Evolutionary conservation across 2,888 invertebrate species (phyloP).

Genomic region (Pollenia labialis): DNA sequence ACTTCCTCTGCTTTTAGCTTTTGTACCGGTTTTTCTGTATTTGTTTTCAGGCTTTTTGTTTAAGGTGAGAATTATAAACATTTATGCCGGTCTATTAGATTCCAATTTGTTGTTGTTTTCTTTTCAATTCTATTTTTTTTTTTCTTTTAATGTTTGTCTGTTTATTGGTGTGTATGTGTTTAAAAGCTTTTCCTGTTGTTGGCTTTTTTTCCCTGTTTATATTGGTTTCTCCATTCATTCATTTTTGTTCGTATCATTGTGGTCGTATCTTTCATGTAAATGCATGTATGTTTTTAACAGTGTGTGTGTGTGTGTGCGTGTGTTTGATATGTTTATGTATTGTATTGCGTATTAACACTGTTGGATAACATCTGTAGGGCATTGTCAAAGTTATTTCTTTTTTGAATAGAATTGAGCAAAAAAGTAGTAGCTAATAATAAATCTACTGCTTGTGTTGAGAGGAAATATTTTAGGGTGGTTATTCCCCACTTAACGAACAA

Average conservation of each 20-base stretch:
- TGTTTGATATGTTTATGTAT: constrained; percentile 12
- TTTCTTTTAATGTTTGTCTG: constrained; percentile 11
- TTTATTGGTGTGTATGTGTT: constrained; percentile 24
- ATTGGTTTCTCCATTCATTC: constrained; percentile 33
- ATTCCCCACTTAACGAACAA: too few species aligned
- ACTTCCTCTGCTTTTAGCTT: constrained; percentile 7
- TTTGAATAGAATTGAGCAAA: background rate
- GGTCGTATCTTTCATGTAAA: constrained; percentile 60
- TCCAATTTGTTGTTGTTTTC: constrained; percentile 34
- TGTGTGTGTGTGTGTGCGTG: background rate
- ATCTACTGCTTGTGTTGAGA: too few species aligned
- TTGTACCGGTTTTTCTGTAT: background rate
- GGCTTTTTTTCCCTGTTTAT: constrained; percentile 20
- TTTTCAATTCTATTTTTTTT: constrained; percentile 5
- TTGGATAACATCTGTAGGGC: constrained; percentile 54
- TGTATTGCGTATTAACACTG: constrained; percentile 40
- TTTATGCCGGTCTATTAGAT: constrained; percentile 67
- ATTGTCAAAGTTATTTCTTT: constrained; percentile 14
- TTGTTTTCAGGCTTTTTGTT: constrained; percentile 46
- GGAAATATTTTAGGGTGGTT: too few species aligned
- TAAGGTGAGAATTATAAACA: constrained; percentile 70
- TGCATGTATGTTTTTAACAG: background rate
- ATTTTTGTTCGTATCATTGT: constrained; percentile 58
- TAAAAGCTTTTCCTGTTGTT: constrained; percentile 50
- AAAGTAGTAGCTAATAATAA: constrained; percentile 6